Conservation (phyloP, 2,113 vertebrate genomes). For the Danionella cerebrum region DNA sequence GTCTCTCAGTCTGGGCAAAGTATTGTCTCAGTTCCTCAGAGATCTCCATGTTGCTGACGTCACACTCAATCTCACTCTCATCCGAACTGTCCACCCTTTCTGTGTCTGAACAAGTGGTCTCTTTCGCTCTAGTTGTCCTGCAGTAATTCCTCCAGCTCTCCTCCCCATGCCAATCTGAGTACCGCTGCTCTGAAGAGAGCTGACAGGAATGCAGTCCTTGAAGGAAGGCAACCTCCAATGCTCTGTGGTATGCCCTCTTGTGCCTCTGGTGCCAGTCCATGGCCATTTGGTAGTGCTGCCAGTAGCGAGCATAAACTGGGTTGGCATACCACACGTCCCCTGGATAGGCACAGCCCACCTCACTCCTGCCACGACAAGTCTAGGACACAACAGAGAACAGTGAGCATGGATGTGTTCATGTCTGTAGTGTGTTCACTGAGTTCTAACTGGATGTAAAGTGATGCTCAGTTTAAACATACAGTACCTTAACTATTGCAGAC, state of each 20-base stretch:
- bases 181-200: conserved; percentile 29
- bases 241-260: conserved; percentile 72
- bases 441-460: too few relatives aligned
- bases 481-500: too few relatives aligned
- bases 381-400: too few relatives aligned
- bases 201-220: conserved; percentile 6
- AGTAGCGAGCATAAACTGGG: conserved; percentile 74
- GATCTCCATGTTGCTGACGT: conserved; percentile 92
- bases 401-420: too few relatives aligned
- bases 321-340: conserved; percentile 65
- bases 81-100: conserved; percentile 50
- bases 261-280: conserved; percentile 83
- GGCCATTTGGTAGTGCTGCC: conserved; percentile 83
- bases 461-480: too few relatives aligned
- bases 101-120: conserved; percentile 10
- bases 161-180: conserved; percentile 47
- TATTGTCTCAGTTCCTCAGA: conserved; percentile 89
- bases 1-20: conserved; percentile 83
- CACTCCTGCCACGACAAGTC: too few relatives aligned
- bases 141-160: neutral
- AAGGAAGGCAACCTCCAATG: conserved; percentile 59
- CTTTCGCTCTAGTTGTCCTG: neutral
- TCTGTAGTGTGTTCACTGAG: too few relatives aligned
- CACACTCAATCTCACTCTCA: conserved; percentile 74
- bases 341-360: too few relatives aligned